Evolutionary conservation across 2,797 vertebrate genomes (phyloP), one percentile per base, ranked within the genome.

Genomic region (Gymnoscopelus microlampas): DNA sequence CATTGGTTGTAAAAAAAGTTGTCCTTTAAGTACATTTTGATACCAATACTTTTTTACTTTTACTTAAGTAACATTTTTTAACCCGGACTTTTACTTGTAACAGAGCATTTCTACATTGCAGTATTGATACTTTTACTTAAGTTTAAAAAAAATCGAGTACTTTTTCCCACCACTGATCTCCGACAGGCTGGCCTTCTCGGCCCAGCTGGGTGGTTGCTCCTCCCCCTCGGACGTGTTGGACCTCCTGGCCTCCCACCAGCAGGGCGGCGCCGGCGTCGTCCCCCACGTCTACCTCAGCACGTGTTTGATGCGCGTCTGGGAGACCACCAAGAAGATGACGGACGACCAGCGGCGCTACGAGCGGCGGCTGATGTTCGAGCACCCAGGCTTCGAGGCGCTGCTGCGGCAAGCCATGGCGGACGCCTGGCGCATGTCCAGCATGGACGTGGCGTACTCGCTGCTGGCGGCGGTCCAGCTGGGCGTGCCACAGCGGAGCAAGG

Each of bases 141-240:
- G 19, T 19, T 1, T 1, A 19, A 19, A 19, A 19, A 19, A 19
- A 19, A 19, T 1, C 1, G 19, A 19, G 19, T 19, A 19, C 19
- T 19, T 19, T 19, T 19, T 19, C 19, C 10, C 48, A 3, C 39
- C 14, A 4, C 24, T 35, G 11, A 35, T 15, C 12, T 11, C 12
- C 7, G 10, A 0, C 9, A 13, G 0, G 3, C 39, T 15, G 0
- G 4, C 15, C 0, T 95, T 95, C 74, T 13, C 50, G 0, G 44
- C 49, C 1, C 77, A 84, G 0, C 90, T 96, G 61, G 44, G 3
- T 44, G 74, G 0, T 0, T 97, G 95, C 24, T 24, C 61, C 47
- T 96, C 95, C 9, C 94, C 95, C 0, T 90, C 88, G 0, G 96
- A 98, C 0, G 95, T 95, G 1, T 76, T 99, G 13, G 96, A 99